phyloP scores from a whole-genome alignment of 2,888 invertebrate species.

The Andrena flavipes region DNA sequence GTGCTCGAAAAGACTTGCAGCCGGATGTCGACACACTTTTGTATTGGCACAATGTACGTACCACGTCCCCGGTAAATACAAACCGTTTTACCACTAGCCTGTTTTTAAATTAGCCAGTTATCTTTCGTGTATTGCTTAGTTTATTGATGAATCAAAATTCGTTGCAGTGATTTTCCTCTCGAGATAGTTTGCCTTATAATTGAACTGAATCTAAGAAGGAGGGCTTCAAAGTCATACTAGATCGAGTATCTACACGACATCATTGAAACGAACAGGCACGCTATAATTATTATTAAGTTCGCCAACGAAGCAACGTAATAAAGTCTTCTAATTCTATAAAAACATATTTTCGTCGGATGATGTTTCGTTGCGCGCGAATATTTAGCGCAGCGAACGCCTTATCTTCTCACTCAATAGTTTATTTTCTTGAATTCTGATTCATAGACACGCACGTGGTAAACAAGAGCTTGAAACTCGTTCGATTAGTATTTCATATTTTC shows the following conservation, averaged over 20 bases:
- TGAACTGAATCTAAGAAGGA: conserved; percentile 16
- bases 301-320: conserved; percentile 32
- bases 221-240: conserved; percentile 1
- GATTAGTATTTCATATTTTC: conserved; percentile 37
- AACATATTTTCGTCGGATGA: conserved; percentile 29
- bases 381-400: conserved; percentile 30
- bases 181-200: conserved; percentile 10
- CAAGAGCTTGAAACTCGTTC: conserved; percentile 41
- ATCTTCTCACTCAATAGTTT: conserved; percentile 76
- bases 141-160: conserved; percentile 6
- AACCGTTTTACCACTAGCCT: conserved; percentile 6
- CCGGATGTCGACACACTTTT: conserved; percentile 26
- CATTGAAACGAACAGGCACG: conserved; percentile 26
- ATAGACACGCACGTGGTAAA: conserved; percentile 25
- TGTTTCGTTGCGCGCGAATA: conserved; percentile 54
- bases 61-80: conserved; percentile 51
- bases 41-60: conserved; percentile 49
- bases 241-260: conserved; percentile 15
- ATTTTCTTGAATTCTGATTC: conserved; percentile 73
- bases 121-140: conserved; percentile 13
- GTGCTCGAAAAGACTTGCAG: conserved; percentile 29
- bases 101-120: conserved; percentile 28
- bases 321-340: conserved; percentile 40
- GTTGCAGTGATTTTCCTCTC: not conserved
- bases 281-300: conserved; percentile 38